Evolutionary conservation across 92 coral and sea anemone species (phyloP).

Genomic region (Plumapathes pennacea): DNA sequence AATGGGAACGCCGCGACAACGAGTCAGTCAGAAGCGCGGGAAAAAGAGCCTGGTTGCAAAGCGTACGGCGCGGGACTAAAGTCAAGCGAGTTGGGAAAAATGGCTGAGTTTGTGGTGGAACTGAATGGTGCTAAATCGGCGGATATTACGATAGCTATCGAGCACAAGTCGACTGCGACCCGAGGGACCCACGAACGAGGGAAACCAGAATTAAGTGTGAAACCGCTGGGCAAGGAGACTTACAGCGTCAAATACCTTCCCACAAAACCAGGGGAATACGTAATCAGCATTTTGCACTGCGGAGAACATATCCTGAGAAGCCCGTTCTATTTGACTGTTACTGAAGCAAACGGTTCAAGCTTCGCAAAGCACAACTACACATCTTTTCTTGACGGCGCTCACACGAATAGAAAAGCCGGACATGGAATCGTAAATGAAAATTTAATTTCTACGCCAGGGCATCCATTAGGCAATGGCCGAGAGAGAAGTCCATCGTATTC

Average conservation of each 20-base stretch:
- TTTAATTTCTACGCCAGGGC: constrained; percentile 11
- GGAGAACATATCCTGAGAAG: constrained; percentile 95
- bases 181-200: constrained; percentile 64
- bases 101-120: constrained; percentile 87
- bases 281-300: constrained; percentile 80
- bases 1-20: constrained; percentile 12
- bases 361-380: too few species aligned
- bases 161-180: constrained; percentile 86
- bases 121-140: constrained; percentile 91
- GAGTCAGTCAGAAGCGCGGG: constrained; percentile 4
- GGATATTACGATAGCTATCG: constrained; percentile 94
- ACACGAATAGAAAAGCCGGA: not conserved
- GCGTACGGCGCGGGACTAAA: constrained; percentile 85
- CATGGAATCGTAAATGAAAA: not conserved
- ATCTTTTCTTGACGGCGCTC: too few species aligned
- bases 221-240: constrained; percentile 80
- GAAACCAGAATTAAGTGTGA: constrained; percentile 87
- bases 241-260: constrained; percentile 93
- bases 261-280: constrained; percentile 85
- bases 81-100: constrained; percentile 85
- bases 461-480: not conserved
- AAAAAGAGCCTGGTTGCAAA: constrained; percentile 51
- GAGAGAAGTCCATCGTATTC: not conserved
- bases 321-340: constrained; percentile 86
- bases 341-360: constrained; percentile 34